These are phyloP conservation scores for Callimorpha dominula DNA, from an alignment of 2,888 invertebrate genomes.

Conservation along the genomic window DNA sequence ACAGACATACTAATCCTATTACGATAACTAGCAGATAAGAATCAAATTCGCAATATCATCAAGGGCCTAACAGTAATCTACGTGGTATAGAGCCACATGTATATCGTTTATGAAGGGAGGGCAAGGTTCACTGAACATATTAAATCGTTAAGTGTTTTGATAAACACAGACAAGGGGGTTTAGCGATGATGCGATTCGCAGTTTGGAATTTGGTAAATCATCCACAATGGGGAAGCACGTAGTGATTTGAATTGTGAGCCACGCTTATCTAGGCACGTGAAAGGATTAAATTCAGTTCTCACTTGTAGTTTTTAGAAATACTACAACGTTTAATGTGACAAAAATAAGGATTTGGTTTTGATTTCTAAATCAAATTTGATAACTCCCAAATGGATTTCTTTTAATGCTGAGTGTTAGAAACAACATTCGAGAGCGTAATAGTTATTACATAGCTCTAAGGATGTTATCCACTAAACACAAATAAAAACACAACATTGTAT, in stretches of 20 bases:
- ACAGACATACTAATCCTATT: conserved; percentile 44
- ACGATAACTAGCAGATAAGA: conserved; percentile 44
- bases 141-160: conserved; percentile 86
- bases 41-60: conserved; percentile 50
- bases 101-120: conserved; percentile 65
- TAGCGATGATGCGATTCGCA: conserved; percentile 76
- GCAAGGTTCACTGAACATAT: conserved; percentile 80
- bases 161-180: conserved; percentile 82
- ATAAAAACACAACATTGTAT: conserved; percentile 8
- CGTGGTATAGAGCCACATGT: conserved; percentile 65
- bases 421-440: neutral
- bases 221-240: conserved; percentile 70
- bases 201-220: conserved; percentile 79
- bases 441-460: neutral
- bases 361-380: conserved; percentile 12
- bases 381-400: neutral
- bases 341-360: conserved; percentile 19
- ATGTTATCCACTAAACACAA: neutral
- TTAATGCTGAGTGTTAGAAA: neutral
- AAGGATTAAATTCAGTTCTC: conserved; percentile 20
- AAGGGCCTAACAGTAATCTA: conserved; percentile 63
- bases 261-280: conserved; percentile 43
- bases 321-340: conserved; percentile 8
- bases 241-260: conserved; percentile 56
- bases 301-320: neutral